Percentiles rank a stretch among this genome's conserved stretches.
Conservation (phyloP, 2,113 vertebrate genomes). For the Oplegnathus fasciatus region DNA sequence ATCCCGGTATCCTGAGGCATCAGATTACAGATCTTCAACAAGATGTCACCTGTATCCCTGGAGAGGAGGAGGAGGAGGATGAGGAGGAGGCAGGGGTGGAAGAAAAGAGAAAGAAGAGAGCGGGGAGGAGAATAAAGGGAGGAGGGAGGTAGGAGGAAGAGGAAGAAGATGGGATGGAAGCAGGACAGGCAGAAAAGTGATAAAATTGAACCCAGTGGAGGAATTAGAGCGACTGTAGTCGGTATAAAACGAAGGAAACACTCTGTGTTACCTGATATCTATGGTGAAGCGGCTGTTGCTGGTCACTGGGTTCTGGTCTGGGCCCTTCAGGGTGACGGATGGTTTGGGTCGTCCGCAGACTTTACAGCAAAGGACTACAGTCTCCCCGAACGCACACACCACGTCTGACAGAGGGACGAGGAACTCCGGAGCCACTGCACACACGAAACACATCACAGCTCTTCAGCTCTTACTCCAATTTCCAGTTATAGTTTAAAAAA, state of each 20-base stretch:
- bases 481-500: not conserved
- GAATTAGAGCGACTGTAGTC: not conserved
- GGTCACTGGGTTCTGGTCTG: conserved; percentile 93
- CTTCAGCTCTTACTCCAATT: not conserved
- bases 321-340: conserved; percentile 92
- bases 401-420: conserved; percentile 93
- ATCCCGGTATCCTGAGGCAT: conserved; percentile 99
- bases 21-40: conserved; percentile 96
- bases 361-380: conserved; percentile 94
- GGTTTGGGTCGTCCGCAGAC: conserved; percentile 97
- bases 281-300: conserved; percentile 89
- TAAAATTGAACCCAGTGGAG: not conserved
- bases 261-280: conserved; percentile 80
- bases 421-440: conserved; percentile 96
- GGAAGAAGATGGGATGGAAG: not conserved
- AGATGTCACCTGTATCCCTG: conserved; percentile 95
- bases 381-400: conserved; percentile 95
- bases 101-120: accelerated
- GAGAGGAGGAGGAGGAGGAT: conserved; percentile 14
- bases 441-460: not conserved
- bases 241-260: not conserved
- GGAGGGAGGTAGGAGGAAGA: too few species aligned
- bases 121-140: not conserved
- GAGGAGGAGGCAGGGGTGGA: too few species aligned
- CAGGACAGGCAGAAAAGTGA: not conserved